A percentile compares a stretch with the other conserved stretches of the same genome.
Evolutionary conservation across 2,797 vertebrate genomes (phyloP).

Genomic region (Lerista edwardsae): DNA sequence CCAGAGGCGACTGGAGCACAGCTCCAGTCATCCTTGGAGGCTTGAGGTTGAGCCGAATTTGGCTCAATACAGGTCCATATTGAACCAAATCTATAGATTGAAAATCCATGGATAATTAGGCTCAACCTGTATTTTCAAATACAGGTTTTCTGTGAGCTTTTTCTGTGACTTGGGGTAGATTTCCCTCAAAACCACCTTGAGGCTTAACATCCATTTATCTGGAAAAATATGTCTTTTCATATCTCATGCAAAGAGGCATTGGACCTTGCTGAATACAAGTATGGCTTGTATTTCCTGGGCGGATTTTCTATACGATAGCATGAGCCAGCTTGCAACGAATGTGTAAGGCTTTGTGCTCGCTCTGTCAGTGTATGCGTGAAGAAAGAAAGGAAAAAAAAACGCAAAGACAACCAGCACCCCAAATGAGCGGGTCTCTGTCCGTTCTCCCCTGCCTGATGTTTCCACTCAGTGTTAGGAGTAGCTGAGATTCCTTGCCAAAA

Average conservation of each 20-base stretch:
- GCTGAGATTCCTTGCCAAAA: conserved; percentile 89
- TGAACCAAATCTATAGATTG: no score
- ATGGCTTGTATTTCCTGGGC: conserved; percentile 48
- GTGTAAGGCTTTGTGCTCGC: conserved; percentile 41
- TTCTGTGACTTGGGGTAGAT: not conserved
- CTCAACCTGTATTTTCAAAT: not conserved
- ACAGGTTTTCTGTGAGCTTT: not conserved
- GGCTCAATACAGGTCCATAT: no score
- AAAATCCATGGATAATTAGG: no score
- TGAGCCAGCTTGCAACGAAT: conserved; percentile 41
- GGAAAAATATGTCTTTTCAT: not conserved
- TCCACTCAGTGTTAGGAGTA: conserved; percentile 65
- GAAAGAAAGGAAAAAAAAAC: conserved; percentile 43
- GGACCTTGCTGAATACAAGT: conserved; percentile 36
- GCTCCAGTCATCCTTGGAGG: no score
- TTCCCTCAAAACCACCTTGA: not conserved
- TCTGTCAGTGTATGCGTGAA: conserved; percentile 50
- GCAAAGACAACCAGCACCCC: not conserved
- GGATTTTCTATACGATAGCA: conserved; percentile 29
- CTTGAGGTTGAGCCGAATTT: no score
- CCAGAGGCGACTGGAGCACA: no score
- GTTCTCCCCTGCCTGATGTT: conserved; percentile 61
- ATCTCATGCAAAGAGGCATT: conserved; percentile 22
- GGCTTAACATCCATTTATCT: not conserved
- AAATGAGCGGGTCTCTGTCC: conserved; percentile 41